These are phyloP conservation scores for Acronicta aceris DNA, from an alignment of 2,888 invertebrate species.

Conservation along the genomic window DNA sequence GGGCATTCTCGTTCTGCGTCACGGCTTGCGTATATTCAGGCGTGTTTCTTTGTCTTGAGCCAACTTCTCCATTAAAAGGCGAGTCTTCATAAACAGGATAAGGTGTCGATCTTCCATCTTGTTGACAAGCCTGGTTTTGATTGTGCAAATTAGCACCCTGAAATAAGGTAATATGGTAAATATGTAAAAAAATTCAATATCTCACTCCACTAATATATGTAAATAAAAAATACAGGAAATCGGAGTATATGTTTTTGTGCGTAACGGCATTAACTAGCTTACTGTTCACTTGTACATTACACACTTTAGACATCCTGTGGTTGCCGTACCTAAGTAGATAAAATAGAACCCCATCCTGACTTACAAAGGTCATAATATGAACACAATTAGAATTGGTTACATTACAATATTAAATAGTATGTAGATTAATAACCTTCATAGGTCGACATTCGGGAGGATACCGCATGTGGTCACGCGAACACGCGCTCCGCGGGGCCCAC, in stretches of 20 bases:
- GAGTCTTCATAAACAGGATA: conserved; percentile 78
- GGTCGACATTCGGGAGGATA: conserved; percentile 79
- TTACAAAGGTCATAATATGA: not conserved
- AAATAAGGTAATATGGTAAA: conserved; percentile 33
- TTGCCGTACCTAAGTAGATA: not conserved
- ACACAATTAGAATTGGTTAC: conserved; percentile 12
- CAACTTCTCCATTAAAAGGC: conserved; percentile 69
- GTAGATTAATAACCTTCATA: conserved; percentile 72
- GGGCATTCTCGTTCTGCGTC: conserved; percentile 60
- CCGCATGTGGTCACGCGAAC: conserved; percentile 79
- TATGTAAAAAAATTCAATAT: too few species aligned
- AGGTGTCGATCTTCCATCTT: conserved; percentile 79
- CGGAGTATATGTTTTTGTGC: too few species aligned
- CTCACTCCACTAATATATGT: too few species aligned
- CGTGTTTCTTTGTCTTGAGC: conserved; percentile 63
- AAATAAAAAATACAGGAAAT: too few species aligned
- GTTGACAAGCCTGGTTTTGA: conserved; percentile 74
- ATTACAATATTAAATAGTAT: conserved; percentile 29
- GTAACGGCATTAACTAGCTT: too few species aligned
- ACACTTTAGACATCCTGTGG: too few species aligned
- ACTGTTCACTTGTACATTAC: too few species aligned
- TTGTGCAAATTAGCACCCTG: conserved; percentile 73
- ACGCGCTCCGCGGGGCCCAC: conserved; percentile 76
- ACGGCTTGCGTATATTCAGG: conserved; percentile 65
- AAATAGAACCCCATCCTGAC: not conserved